Evolutionary conservation across 2,888 invertebrate species (phyloP).

Genomic region (Balanococcus diminutus): DNA sequence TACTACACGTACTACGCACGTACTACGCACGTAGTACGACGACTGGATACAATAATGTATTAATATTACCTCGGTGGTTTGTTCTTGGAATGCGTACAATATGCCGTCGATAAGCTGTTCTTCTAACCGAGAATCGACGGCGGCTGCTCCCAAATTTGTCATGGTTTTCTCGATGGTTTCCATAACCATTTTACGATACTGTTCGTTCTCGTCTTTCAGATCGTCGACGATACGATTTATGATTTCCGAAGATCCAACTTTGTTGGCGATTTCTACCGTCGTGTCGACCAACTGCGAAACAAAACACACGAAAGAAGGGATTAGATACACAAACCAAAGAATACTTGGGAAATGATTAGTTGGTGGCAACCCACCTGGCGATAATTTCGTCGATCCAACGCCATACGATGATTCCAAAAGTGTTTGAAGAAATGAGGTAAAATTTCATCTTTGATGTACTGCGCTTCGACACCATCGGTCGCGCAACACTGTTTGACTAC

Average conservation of each 20-base stretch:
- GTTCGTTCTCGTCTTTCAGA: conserved; percentile 98
- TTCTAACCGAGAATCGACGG: conserved; percentile 96
- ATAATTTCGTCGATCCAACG: conserved; percentile 95
- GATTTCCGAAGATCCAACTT: conserved; percentile 98
- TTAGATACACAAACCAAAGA: not conserved
- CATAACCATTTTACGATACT: conserved; percentile 99
- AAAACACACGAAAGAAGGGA: conserved; percentile 45
- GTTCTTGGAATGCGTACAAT: conserved; percentile 99
- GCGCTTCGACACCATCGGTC: conserved; percentile 99
- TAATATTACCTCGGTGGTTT: conserved; percentile 89
- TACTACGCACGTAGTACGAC: not conserved
- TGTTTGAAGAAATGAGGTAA: conserved; percentile 98
- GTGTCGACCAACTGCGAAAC: conserved; percentile 85
- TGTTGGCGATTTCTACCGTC: conserved; percentile 99
- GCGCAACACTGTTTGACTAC: conserved; percentile 99
- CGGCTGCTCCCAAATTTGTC: conserved; percentile 95
- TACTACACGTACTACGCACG: not conserved
- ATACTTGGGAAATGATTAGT: not conserved
- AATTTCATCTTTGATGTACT: conserved; percentile 99
- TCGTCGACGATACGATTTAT: conserved; percentile 98
- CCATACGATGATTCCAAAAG: conserved; percentile 99
- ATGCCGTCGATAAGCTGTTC: conserved; percentile 99
- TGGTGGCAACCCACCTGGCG: conserved; percentile 72
- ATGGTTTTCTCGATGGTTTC: conserved; percentile 99
- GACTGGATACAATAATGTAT: no score